Evolutionary conservation across 2,113 vertebrate species (phyloP), one percentile per base, ranked within the genome.

Genomic region (Galemys pyrenaicus): DNA sequence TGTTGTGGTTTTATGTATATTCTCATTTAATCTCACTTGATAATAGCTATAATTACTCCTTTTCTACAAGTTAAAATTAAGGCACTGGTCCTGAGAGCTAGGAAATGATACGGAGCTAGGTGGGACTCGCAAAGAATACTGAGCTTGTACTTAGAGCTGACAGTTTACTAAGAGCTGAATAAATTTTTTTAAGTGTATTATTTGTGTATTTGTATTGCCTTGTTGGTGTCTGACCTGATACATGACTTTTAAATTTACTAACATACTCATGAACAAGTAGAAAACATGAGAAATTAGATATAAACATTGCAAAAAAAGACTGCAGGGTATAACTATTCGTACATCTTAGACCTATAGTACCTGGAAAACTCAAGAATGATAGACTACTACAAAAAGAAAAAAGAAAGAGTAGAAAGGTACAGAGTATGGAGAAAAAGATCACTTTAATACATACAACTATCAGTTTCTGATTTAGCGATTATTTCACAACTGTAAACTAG

Each of bases 21-120:
- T 68, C 32, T 91, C 77, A 90, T 39, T 91, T 87, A n/a, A 35
- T 78, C 46, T 82, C 51, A 70, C 11, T 16, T 87, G 26, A 62
- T 22, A 15, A n/a, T 46, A 87, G 13, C 5, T 81, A 74, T 65
- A 56, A 78, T 79, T 71, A 70, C 32, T 88, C 30, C 39, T 68
- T 79, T 68, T 82, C 82, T 83, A 60, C 60, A 60, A 35, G 9
- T 86, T 35, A 60, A 93, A 85, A 83, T n/a, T 91, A 79, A 95
- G 44, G 17, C 13, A 85, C 32, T 30, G 44, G n/a, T 44, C 44
- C 37, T 62, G 87, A 39, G 49, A 82, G 44, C 37, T 62, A 37
- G 35, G 62, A 74, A 78, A 84, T 78, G 32, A 86, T 39, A 70
- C 30, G 11, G 20, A 62, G 7, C 32, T 71, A 83, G n/a, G 46